Percentiles rank a stretch among this genome's conserved stretches.
phyloP scores from a whole-genome alignment of 2,113 vertebrate genomes.

The cat (Felis catus) region DNA sequence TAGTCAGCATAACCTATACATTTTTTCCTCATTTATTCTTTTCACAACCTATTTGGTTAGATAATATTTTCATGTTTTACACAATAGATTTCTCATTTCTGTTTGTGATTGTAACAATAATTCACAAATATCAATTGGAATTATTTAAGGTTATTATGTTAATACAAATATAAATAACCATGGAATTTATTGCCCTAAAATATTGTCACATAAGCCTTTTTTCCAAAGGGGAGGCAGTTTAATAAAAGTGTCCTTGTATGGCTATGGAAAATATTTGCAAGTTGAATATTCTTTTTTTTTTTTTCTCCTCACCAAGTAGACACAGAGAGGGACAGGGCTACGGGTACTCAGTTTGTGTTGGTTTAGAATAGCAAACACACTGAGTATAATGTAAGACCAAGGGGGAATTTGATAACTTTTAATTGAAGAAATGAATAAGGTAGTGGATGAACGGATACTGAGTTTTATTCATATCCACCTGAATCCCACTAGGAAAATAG shows the following conservation, averaged over 20 bases:
- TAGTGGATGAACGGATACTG: neutral
- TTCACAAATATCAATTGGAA: neutral
- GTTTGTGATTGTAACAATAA: neutral
- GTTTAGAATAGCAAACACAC: neutral
- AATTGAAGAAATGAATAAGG: neutral
- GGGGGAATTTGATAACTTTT: neutral
- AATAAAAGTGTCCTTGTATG: neutral
- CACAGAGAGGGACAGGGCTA: neutral
- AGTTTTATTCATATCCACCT: neutral
- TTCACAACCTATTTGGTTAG: neutral
- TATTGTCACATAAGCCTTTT: neutral
- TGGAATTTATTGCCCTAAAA: neutral
- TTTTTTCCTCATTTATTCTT: conserved; percentile 6
- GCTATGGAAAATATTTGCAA: neutral
- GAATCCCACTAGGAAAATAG: neutral
- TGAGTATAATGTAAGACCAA: neutral
- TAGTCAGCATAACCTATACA: neutral
- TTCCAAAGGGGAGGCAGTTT: neutral
- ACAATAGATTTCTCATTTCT: neutral
- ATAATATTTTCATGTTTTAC: neutral
- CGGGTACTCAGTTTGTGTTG: neutral
- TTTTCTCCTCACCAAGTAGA: neutral
- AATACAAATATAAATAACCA: neutral
- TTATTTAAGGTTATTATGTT: neutral
- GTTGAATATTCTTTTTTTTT: neutral